These are phyloP conservation scores for Hypsibius dujardini DNA, from an alignment of 1,140 invertebrate genomes.

Conservation along the genomic window DNA sequence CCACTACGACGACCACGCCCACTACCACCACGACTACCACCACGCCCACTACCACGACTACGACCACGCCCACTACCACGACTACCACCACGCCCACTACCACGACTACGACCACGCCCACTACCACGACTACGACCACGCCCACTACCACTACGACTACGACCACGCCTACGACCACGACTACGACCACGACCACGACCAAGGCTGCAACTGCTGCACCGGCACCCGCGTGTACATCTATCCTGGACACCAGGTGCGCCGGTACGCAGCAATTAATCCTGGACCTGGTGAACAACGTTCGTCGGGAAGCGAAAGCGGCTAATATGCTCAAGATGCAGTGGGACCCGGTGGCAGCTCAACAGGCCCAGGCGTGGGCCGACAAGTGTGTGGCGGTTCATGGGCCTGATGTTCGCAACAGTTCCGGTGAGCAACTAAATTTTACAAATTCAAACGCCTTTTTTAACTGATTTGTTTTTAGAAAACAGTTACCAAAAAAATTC, in stretches of 20 bases:
- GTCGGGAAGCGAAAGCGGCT: not conserved
- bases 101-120: not conserved
- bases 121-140: not conserved
- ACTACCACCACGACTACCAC: not conserved
- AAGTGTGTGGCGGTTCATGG: not conserved
- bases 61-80: not conserved
- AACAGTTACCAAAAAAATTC: too few relatives aligned
- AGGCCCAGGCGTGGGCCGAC: slow-evolving; percentile 3
- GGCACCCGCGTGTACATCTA: not conserved
- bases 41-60: not conserved
- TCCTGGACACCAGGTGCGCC: not conserved
- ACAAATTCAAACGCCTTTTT: not conserved
- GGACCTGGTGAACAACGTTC: not conserved
- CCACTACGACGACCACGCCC: not conserved
- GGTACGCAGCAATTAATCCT: not conserved
- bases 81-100: not conserved
- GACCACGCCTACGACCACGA: not conserved
- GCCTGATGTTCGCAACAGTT: not conserved
- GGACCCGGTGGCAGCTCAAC: not conserved
- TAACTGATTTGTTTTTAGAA: too few relatives aligned
- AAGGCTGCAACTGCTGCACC: not conserved
- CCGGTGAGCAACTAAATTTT: not conserved
- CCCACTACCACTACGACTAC: not conserved
- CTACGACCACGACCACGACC: not conserved
- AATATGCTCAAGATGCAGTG: slow-evolving; percentile 14